These are phyloP conservation scores for Cotesia typhae DNA, from an alignment of 1,140 invertebrate species.

Conservation along the genomic window DNA sequence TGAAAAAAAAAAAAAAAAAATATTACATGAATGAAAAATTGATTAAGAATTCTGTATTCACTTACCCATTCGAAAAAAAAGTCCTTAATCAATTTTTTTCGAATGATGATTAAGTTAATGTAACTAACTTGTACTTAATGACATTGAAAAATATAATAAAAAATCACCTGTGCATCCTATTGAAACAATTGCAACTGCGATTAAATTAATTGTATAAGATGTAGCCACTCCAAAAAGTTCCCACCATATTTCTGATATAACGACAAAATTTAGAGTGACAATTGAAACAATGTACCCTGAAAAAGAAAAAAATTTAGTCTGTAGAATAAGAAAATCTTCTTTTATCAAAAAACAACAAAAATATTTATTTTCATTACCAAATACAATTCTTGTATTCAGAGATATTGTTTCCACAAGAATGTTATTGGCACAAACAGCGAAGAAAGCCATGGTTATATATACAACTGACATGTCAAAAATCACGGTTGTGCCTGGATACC, in stretches of 20 bases:
- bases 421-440: slow-evolving; percentile 87
- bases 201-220: slow-evolving; percentile 82
- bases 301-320: slow-evolving; percentile 47
- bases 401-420: slow-evolving; percentile 84
- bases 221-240: slow-evolving; percentile 77
- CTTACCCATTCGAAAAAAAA: no score
- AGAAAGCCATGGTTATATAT: slow-evolving; percentile 86
- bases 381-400: slow-evolving; percentile 83
- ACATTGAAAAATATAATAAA: slow-evolving; percentile 29
- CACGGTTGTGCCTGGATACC: slow-evolving; percentile 84
- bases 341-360: slow-evolving; percentile 5
- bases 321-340: not conserved
- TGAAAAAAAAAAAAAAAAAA: no score
- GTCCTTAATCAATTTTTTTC: no score
- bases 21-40: no score
- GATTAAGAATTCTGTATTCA: no score
- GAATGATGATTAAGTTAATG: not conserved
- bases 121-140: slow-evolving; percentile 1
- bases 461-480: slow-evolving; percentile 92
- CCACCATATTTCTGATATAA: slow-evolving; percentile 85
- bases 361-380: slow-evolving; percentile 69
- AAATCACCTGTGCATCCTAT: slow-evolving; percentile 84
- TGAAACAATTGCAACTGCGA: slow-evolving; percentile 84
- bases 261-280: slow-evolving; percentile 81
- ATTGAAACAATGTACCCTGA: slow-evolving; percentile 85